Conservation (phyloP, 30 jellyfish, hydroid and myxozoan genomes). For the Chironex yamaguchii region DNA sequence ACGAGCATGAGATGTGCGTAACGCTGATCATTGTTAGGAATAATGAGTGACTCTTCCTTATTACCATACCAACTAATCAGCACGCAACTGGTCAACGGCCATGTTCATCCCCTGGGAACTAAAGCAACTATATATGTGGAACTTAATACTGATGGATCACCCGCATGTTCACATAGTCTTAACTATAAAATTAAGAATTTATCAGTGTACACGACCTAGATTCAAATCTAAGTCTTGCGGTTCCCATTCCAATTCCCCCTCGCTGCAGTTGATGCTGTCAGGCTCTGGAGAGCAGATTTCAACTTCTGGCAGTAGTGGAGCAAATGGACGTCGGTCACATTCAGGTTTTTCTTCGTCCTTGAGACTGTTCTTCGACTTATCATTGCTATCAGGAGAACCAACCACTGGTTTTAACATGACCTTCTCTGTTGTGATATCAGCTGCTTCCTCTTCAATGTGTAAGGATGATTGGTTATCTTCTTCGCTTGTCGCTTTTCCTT, state of each 20-base stretch:
- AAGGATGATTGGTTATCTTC: neutral
- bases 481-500: neutral
- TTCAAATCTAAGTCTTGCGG: slow-evolving; percentile 66
- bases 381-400: neutral
- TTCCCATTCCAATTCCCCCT: slow-evolving; percentile 75
- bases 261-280: slow-evolving; percentile 60
- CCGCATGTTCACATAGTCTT: no score
- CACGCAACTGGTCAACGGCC: no score
- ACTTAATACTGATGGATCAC: no score
- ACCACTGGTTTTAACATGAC: neutral
- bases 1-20: no score
- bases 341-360: neutral
- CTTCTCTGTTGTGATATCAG: neutral
- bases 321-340: neutral
- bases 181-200: no score
- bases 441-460: neutral
- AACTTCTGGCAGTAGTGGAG: neutral
- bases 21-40: no score
- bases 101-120: no score
- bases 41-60: no score
- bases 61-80: no score
- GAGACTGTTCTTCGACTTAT: neutral
- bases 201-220: neutral
- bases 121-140: no score
- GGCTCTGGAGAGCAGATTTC: slow-evolving; percentile 5